Evolutionary conservation across 1,140 invertebrate species (phyloP), one percentile per base, ranked within the genome.

Genomic region (Rhopalosiphum padi): DNA sequence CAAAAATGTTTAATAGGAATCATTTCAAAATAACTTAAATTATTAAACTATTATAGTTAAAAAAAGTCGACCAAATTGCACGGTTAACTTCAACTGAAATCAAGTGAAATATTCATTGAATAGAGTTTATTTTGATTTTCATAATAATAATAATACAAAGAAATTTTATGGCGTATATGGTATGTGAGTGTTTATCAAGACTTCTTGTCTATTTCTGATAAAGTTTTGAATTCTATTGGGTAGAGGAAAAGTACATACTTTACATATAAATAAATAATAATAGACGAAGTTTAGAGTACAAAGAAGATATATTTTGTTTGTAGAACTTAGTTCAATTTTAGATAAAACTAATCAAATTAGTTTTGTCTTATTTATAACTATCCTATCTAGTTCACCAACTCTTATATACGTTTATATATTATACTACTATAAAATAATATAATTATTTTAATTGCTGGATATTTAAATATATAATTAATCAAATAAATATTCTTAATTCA

Each of bases 201-300:
- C 15, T 51, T 88, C 18, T 88, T 88, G 86, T 48, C 30, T 48
- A 46, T 88, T 48, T 21, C 6, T 18, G 1, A 88, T 51, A 88
- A 88, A 88, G 86, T 88, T 48, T 48, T n/a, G 46, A n/a, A 88
- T 48, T 88, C 60, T 21, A 77, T n/a, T 35, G 60, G 60, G n/a
- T 4, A 77, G 60, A n/a, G 4, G n/a, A 77, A 68, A n/a, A n/a
- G 60, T 77, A n/a, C 60, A n/a, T 77, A 77, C 30, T 77, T 77
- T 77, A 77, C 30, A 77, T n/a, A 77, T 77, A 77, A 77, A 77
- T 77, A 77, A 77, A 77, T 77, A 77, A 77, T 77, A 77, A n/a
- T 77, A 77, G 60, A n/a, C n/a, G 15, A n/a, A n/a, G 60, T 77
- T 77, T 77, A 77, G 60, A 77, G 5, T 35, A n/a, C 60, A 77